Base-by-base conservation (phyloP, 2,797 vertebrate species). In the Bovichtus diacanthus region DNA sequence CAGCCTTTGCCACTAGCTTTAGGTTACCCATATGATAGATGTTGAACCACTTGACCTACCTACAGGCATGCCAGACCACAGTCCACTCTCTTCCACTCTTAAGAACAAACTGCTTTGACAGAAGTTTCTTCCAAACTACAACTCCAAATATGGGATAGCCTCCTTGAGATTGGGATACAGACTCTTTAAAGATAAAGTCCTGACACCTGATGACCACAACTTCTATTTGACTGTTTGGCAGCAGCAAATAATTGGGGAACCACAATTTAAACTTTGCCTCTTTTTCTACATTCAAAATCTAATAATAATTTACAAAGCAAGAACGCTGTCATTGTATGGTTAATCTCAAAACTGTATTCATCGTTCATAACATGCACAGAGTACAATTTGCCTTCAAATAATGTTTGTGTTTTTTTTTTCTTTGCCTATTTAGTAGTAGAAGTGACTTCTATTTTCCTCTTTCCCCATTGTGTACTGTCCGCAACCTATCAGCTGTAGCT, bases 401-500 rank as follows among this genome's bases (percentile, higher is more conserved):
- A 47, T 65, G 3, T 31, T 12, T 16, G 13, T 31, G 47, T 47
- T 16, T 5, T 11, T n/a, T 19, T 41, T n/a, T 46, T 29, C 2
- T n/a, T 62, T 46, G 23, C 6, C 39, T 44, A 19, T 53, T 55
- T 49, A 27, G 51, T 56, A n/a, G 18, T 16, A 27, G 8, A 34
- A 61, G 13, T 65, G 49, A 55, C 15, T 62, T 38, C 21, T 21
- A 23, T 70, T 67, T 70, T 39, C 51, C 29, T 23, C 8, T 53
- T 21, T 56, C 19, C 27, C 34, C 13, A n/a, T 6, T 54, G 23
- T 47, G 69, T 56, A 49, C 10, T 10, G 38, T 47, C 43, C 70
- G 29, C 18, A 74, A 39, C 60, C 43, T 74, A 50, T 70, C 29
- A 59, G 19, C 50, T 64, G 62, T 67, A 69, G 80, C 62, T 31